These are phyloP conservation scores for Norana najaformis DNA, from an alignment of 2,888 invertebrate species.

Conservation along the genomic window DNA sequence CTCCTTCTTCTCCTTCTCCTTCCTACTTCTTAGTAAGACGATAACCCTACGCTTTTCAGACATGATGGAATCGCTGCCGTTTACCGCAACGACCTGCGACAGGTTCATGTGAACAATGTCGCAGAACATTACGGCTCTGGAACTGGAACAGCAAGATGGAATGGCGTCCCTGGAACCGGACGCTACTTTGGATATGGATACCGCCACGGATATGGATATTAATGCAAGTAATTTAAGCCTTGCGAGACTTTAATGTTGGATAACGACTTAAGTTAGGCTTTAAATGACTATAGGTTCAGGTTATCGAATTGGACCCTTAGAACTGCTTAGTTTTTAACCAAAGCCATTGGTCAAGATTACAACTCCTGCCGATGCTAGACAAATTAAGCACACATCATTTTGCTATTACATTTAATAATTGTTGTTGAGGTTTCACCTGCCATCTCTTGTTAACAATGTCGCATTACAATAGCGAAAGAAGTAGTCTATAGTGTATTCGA, in stretches of 20 bases:
- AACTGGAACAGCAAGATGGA: constrained; percentile 35
- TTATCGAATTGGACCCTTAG: too few relatives aligned
- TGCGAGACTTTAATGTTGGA: not conserved
- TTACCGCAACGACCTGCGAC: constrained; percentile 39
- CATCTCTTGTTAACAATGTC: not conserved
- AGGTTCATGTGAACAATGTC: constrained; percentile 33
- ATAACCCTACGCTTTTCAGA: constrained; percentile 14
- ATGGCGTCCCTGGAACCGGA: constrained; percentile 40
- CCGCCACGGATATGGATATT: constrained; percentile 24
- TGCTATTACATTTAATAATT: not conserved
- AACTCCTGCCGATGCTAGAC: not conserved
- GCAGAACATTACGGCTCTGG: constrained; percentile 37
- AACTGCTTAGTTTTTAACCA: not conserved
- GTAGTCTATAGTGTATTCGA: not conserved
- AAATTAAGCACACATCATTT: not conserved
- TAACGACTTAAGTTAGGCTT: not conserved
- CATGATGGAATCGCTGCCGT: constrained; percentile 35
- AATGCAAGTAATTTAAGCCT: not conserved
- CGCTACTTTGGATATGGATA: constrained; percentile 33
- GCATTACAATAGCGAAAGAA: not conserved
- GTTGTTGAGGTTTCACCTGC: not conserved
- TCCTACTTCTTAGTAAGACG: not conserved
- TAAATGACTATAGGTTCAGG: too few relatives aligned
- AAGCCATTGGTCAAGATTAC: not conserved
- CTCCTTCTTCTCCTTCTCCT: too few relatives aligned